phyloP scores from a whole-genome alignment of 2,113 vertebrate species.

The Zonotrichia leucophrys region DNA sequence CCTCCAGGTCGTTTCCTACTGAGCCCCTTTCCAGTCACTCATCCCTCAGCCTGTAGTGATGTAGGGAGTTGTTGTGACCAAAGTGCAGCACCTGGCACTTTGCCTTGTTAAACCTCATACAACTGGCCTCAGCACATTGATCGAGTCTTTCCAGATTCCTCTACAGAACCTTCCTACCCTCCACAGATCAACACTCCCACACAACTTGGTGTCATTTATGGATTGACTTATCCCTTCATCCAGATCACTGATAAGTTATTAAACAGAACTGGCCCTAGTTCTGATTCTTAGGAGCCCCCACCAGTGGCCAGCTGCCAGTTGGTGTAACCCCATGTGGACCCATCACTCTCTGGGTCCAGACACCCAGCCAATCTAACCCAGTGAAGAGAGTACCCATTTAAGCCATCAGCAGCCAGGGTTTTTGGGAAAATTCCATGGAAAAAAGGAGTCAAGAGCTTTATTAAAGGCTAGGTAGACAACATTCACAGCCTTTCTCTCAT shows the following conservation, averaged over 20 bases:
- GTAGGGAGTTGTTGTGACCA: too few species aligned
- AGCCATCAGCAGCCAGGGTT: not conserved
- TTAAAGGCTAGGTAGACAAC: not conserved
- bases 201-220: not conserved
- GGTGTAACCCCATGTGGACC: not conserved
- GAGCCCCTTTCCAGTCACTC: not conserved
- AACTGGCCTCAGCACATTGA: not conserved
- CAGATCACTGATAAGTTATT: not conserved
- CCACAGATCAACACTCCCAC: not conserved
- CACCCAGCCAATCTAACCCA: not conserved
- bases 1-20: rapidly evolving
- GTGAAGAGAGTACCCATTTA: not conserved
- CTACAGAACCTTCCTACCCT: not conserved
- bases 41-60: not conserved
- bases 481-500: not conserved
- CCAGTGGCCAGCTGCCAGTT: not conserved
- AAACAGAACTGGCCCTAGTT: not conserved
- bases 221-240: not conserved
- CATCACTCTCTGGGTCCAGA: not conserved
- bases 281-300: not conserved
- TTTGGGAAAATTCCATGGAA: not conserved
- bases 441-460: not conserved
- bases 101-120: not conserved
- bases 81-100: not conserved
- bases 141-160: not conserved